Evolutionary conservation across 2,113 vertebrate genomes (phyloP).

Genomic region (Caracal caracal): DNA sequence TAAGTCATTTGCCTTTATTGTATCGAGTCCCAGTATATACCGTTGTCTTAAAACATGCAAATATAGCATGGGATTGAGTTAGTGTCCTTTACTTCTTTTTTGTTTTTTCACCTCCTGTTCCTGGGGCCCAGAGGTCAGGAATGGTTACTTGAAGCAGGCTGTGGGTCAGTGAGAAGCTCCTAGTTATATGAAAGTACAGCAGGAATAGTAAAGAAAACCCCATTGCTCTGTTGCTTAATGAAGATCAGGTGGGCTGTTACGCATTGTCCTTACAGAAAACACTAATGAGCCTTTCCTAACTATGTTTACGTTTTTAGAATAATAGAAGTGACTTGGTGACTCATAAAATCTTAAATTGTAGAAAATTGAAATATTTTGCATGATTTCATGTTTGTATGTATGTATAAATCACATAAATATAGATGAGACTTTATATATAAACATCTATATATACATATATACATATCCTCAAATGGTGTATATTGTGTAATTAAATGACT

Average conservation of each 20-base stretch:
- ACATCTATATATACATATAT: not conserved
- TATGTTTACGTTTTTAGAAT: constrained; percentile 38
- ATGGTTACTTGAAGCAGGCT: not conserved
- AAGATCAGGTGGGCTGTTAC: constrained; percentile 35
- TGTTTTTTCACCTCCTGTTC: constrained; percentile 8
- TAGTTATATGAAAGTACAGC: not conserved
- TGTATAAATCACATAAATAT: not conserved
- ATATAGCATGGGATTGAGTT: not conserved
- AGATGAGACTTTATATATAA: not conserved
- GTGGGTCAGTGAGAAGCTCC: not conserved
- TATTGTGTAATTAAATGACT: constrained; percentile 10
- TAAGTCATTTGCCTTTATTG: constrained; percentile 26
- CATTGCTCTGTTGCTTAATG: constrained; percentile 7
- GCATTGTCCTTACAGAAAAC: constrained; percentile 48
- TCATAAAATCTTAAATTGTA: not conserved
- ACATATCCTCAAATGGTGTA: not conserved
- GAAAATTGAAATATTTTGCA: not conserved
- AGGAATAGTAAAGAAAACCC: constrained; percentile 36
- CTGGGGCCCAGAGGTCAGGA: not conserved
- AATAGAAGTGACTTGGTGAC: not conserved
- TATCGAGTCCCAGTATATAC: not conserved
- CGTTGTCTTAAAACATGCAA: not conserved
- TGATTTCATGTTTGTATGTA: constrained; percentile 6
- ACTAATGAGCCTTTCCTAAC: not conserved
- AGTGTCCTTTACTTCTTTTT: not conserved